Percentiles rank a stretch among this genome's conserved stretches.
Evolutionary conservation across 2,113 vertebrate genomes (phyloP).

Genomic region (Accipiter cooperii): DNA sequence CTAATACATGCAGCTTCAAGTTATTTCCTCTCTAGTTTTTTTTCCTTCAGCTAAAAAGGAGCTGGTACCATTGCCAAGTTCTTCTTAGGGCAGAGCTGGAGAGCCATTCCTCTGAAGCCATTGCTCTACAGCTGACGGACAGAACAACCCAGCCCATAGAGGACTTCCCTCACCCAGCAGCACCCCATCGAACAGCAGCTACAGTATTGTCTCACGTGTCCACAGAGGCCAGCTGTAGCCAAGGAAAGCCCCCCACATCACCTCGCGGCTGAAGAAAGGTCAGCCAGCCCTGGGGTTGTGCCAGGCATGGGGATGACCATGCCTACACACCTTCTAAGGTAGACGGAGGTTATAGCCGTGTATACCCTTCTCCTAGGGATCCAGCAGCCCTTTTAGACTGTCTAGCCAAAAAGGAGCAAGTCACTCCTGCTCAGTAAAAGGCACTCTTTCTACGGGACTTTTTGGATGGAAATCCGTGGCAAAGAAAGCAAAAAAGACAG

Average conservation of each 20-base stretch:
- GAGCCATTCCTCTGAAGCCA: neutral
- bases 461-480: neutral
- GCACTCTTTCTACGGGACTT: neutral
- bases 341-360: neutral
- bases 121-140: neutral
- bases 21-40: neutral
- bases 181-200: neutral
- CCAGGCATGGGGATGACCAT: accelerated
- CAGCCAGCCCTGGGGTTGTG: neutral
- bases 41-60: neutral
- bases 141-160: neutral
- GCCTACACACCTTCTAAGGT: neutral
- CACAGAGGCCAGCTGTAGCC: neutral
- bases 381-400: neutral
- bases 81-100: neutral
- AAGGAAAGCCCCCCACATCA: neutral
- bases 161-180: neutral
- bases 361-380: neutral
- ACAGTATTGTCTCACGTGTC: neutral
- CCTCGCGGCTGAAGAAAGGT: neutral
- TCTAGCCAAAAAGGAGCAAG: neutral
- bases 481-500: neutral
- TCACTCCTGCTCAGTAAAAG: neutral
- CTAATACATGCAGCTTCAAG: neutral
- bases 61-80: neutral